A percentile compares a stretch with the other conserved stretches of the same genome.
These are phyloP conservation scores for Synergus japonicus DNA, from an alignment of 2,888 invertebrate species.

Conservation along the genomic window DNA sequence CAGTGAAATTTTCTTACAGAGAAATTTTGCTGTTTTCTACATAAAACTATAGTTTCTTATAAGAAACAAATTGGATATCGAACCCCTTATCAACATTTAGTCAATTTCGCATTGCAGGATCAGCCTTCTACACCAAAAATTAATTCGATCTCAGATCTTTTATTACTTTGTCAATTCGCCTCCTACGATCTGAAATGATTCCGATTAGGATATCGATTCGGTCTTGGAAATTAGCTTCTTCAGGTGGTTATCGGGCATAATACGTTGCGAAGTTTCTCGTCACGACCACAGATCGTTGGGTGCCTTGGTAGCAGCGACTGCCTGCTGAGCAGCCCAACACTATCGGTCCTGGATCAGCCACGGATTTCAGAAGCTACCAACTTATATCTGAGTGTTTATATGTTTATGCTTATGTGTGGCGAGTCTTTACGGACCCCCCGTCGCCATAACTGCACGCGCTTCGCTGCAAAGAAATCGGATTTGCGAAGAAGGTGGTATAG, in stretches of 20 bases:
- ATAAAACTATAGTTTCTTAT: too few species aligned
- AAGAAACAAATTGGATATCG: not conserved
- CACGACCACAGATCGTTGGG: conserved; percentile 68
- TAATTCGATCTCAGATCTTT: not conserved
- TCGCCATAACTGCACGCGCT: conserved; percentile 54
- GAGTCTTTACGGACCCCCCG: conserved; percentile 73
- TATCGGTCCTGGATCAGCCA: conserved; percentile 74
- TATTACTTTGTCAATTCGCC: conserved; percentile 24
- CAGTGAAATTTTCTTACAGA: not conserved
- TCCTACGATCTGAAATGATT: conserved; percentile 34
- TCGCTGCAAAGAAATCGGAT: conserved; percentile 32
- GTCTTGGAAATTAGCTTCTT: conserved; percentile 53
- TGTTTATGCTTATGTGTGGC: conserved; percentile 69
- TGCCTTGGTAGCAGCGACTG: conserved; percentile 67
- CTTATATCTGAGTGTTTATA: conserved; percentile 69
- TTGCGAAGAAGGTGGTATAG: conserved; percentile 17
- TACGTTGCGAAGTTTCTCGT: conserved; percentile 67
- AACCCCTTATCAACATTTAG: not conserved
- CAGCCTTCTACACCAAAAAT: not conserved
- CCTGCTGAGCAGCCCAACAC: conserved; percentile 74
- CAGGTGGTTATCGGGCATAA: conserved; percentile 49
- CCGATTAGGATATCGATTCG: conserved; percentile 50
- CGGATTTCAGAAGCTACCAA: conserved; percentile 75
- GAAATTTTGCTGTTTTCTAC: too few species aligned
- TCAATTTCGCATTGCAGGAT: not conserved